These are phyloP conservation scores for Haliclystus octoradiatus DNA, from an alignment of 30 jellyfish, hydroid and myxozoan genomes.

Conservation along the genomic window DNA sequence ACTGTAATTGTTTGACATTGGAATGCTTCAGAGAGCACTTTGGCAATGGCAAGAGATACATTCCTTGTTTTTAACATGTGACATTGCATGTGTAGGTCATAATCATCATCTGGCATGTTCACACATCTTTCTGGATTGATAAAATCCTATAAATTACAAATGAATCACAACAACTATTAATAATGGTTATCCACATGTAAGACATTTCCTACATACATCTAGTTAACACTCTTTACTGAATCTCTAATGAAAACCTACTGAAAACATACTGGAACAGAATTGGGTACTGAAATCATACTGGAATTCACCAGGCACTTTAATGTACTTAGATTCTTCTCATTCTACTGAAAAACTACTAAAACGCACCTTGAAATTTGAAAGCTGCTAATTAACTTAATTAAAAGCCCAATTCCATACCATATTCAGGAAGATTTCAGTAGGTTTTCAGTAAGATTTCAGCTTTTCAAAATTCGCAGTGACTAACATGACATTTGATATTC, in stretches of 20 bases:
- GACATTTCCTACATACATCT: background rate
- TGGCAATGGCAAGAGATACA: background rate
- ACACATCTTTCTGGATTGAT: background rate
- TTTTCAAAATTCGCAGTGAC: too few relatives aligned
- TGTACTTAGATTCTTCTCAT: too few relatives aligned
- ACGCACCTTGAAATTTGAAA: too few relatives aligned
- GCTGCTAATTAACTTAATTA: too few relatives aligned
- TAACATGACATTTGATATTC: too few relatives aligned
- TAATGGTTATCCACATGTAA: background rate
- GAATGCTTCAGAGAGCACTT: background rate
- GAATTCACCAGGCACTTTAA: too few relatives aligned
- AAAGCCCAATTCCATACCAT: too few relatives aligned
- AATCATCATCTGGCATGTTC: background rate
- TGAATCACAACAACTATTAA: background rate
- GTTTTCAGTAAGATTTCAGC: too few relatives aligned
- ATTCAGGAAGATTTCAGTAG: too few relatives aligned
- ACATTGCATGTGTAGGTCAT: background rate
- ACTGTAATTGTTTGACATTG: background rate
- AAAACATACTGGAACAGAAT: too few relatives aligned
- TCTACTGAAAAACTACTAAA: too few relatives aligned
- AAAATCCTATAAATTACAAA: background rate
- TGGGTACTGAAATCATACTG: too few relatives aligned
- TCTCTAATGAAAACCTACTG: background rate
- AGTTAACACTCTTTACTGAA: background rate
- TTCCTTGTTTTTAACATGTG: background rate